A percentile compares a stretch with the other conserved stretches of the same genome.
Evolutionary conservation across 2,888 invertebrate species (phyloP).

Genomic region (Chirona hameri): DNA sequence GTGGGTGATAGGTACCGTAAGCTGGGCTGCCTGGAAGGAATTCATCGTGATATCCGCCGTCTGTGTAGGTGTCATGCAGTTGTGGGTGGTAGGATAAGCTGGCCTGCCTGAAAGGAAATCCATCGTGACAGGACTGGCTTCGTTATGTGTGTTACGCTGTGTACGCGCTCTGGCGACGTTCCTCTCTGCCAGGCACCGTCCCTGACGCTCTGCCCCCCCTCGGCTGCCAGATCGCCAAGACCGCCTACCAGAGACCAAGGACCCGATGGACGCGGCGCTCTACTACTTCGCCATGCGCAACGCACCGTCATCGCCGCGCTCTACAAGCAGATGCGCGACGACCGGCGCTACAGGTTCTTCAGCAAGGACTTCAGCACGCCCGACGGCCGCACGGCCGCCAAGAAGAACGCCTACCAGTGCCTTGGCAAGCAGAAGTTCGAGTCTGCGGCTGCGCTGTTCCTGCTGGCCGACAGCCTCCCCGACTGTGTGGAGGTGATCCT

Average conservation of each 20-base stretch:
- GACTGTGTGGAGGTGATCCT: conserved; percentile 92
- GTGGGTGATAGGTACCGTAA: no score
- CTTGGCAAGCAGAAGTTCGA: conserved; percentile 93
- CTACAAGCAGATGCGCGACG: conserved; percentile 80
- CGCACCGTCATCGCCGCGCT: conserved; percentile 94
- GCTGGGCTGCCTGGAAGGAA: no score
- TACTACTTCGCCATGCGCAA: conserved; percentile 97
- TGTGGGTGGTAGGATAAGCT: no score
- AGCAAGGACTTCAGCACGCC: conserved; percentile 88
- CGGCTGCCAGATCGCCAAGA: conserved; percentile 68
- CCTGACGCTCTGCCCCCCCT: neutral
- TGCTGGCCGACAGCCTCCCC: conserved; percentile 86
- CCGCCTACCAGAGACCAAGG: conserved; percentile 86
- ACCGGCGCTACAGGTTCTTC: conserved; percentile 93
- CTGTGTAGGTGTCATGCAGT: no score
- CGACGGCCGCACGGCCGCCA: conserved; percentile 93
- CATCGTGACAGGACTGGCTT: no score
- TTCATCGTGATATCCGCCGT: no score
- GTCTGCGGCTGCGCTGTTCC: conserved; percentile 97
- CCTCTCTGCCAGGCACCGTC: no score
- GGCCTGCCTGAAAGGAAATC: no score
- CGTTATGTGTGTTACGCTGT: no score
- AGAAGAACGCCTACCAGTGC: conserved; percentile 96
- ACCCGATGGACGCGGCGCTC: conserved; percentile 95
- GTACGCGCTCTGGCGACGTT: no score